These are phyloP conservation scores for Aleiodes testaceus DNA, from an alignment of 2,888 invertebrate genomes.

Conservation along the genomic window DNA sequence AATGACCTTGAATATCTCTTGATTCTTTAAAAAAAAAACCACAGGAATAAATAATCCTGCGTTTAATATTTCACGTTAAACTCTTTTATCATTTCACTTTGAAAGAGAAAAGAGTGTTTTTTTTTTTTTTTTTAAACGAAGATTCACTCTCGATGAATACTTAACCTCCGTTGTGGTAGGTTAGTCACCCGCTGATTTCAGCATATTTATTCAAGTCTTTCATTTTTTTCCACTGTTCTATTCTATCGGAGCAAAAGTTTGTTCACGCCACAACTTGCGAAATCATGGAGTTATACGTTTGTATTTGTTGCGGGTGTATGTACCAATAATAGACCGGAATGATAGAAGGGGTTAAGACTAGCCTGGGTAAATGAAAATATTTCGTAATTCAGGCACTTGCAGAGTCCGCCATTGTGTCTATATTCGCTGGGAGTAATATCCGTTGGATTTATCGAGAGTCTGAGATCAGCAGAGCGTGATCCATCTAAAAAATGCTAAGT, in stretches of 20 bases:
- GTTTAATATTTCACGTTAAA: no score
- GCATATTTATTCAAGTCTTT: slow-evolving; percentile 16
- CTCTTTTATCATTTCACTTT: no score
- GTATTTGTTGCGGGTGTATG: slow-evolving; percentile 7
- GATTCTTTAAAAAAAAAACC: background rate
- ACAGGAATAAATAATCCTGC: background rate
- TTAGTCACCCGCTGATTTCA: slow-evolving; percentile 21
- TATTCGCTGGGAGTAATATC: slow-evolving; percentile 15
- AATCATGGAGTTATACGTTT: background rate
- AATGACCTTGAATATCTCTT: slow-evolving; percentile 8
- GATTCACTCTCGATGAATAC: slow-evolving; percentile 23
- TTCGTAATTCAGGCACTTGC: slow-evolving; percentile 20
- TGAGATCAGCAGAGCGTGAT: slow-evolving; percentile 23
- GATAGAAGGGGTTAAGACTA: background rate
- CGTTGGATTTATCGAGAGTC: slow-evolving; percentile 30
- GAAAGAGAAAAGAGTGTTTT: no score
- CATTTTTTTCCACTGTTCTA: slow-evolving; percentile 1
- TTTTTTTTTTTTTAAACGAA: background rate
- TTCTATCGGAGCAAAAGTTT: background rate
- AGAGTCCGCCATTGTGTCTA: slow-evolving; percentile 17
- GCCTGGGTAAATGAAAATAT: slow-evolving; percentile 18
- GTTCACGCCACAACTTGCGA: slow-evolving; percentile 19
- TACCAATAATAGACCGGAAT: slow-evolving; percentile 10
- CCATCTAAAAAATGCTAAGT: no score
- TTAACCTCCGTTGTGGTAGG: slow-evolving; percentile 21